Evolutionary conservation across 37 sponge, comb jelly and placozoan genomes (phyloP), one percentile per base, ranked within the genome.

Genomic region (Dysidea cf. avara): DNA sequence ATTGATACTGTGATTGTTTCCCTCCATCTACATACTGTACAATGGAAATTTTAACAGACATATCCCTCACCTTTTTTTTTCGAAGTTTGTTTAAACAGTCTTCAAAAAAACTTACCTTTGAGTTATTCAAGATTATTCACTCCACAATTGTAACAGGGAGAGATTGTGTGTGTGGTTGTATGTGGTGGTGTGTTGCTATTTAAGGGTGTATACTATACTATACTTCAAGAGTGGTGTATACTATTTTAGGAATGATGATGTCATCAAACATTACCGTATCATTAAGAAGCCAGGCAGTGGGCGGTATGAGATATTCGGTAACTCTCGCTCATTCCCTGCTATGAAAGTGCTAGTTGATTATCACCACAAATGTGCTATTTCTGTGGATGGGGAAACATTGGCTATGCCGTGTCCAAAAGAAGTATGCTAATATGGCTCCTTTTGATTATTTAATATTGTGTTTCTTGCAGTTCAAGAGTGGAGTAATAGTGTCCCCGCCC

Each of bases 241-340:
- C n/a, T n/a, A n/a, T n/a, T n/a, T n/a, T 2, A 71, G 21, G 39
- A 53, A 63, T 31, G 12, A 31, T 1, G 81, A 63, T 16, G 13
- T 24, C 21, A 37, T 80, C 52, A 80, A 80, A 38, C 81, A 80
- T 53, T 80, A 63, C 30, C 54, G 81, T 0, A 71, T 80, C 26
- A 39, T 66, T 36, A 56, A 39, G 2, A 71, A 80, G 56, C 64
- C 51, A 52, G 64, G 39, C 0, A 18, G 18, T 24, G 31, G 30
- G 29, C 34, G 81, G 7, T 80, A 71, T 35, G 64, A 63, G 46
- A 63, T 80, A 31, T 71, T 37, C 35, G 81, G 81, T 26, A 63
- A 71, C 1, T 2, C 49, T n/a, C 37, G 40, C 0, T 71, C 72
- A 24, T 80, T 80, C 48, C 54, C 56, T 16, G 37, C 72, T 1